phyloP scores from a whole-genome alignment of 2,888 invertebrate species.

The Colletes collaris region DNA sequence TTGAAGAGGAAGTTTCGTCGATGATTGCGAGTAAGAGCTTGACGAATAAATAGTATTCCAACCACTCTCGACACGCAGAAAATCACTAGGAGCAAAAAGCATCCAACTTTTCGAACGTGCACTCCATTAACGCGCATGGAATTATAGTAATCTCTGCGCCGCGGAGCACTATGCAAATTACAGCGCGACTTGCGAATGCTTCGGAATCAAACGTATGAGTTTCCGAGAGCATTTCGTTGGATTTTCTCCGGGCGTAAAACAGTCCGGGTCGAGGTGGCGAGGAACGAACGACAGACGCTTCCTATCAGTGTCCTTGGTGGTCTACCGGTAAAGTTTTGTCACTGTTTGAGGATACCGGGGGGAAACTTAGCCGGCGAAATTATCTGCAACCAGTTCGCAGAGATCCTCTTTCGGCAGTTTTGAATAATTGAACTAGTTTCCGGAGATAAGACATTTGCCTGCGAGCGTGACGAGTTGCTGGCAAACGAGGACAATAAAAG shows the following conservation, averaged over 20 bases:
- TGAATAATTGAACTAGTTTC: slow-evolving; percentile 77
- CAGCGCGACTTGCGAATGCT: neutral
- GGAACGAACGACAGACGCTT: slow-evolving; percentile 27
- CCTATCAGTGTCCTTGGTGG: slow-evolving; percentile 38
- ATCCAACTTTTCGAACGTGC: slow-evolving; percentile 5
- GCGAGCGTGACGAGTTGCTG: slow-evolving; percentile 40
- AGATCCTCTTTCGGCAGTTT: slow-evolving; percentile 59
- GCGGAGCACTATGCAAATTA: neutral
- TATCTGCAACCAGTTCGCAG: slow-evolving; percentile 41
- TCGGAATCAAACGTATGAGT: slow-evolving; percentile 6
- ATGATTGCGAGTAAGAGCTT: neutral
- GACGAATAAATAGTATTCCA: neutral
- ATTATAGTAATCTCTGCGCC: slow-evolving; percentile 22
- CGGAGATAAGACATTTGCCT: slow-evolving; percentile 70
- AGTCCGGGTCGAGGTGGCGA: neutral
- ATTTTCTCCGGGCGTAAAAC: slow-evolving; percentile 1
- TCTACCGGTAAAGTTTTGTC: slow-evolving; percentile 48
- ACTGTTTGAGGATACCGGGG: neutral
- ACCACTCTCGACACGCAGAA: neutral
- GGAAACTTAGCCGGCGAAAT: slow-evolving; percentile 53
- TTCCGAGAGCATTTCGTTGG: neutral
- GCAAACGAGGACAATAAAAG: slow-evolving; percentile 74
- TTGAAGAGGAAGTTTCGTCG: no score
- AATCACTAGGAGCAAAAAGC: neutral
- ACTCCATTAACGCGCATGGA: slow-evolving; percentile 4